Base-by-base conservation (phyloP, 2,113 vertebrate genomes). In the Muntiacus muntjak region DNA sequence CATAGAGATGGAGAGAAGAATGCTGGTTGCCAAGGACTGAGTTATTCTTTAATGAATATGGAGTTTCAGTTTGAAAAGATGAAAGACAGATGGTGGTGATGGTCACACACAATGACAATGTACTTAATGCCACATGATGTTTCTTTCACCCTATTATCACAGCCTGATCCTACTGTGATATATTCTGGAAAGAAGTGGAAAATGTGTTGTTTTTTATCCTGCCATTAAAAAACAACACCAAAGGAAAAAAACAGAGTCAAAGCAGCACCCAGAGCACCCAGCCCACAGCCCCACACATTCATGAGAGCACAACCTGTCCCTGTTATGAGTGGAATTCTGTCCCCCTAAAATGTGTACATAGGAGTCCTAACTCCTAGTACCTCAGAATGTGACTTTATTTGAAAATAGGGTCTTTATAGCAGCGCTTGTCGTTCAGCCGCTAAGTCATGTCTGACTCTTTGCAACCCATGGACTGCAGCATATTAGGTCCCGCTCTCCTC, bases 211-310 rank as follows among this genome's bases (percentile, higher is more conserved):
- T 26, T 43, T 76, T 76, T 76, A 50, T 43, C 6, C 25, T 84
- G 23, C 17, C 47, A 67, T 40, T 33, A 40, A 40, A 92, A 78
- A 60, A 71, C 7, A 78, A 2, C 45, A 83, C 12, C 81, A 55
- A 28, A 36, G 25, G 19, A 5, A n/a, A 47, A 87, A 71, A 57
- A 2, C 21, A 33, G 43, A 30, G 12, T 6, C 55, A 76, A 76
- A 90, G 58, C 33, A 50, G 79, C 47, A 71, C 1, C 25, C 57
- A 58, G 67, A 79, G 36, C 3, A 0, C 45, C 47, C 55, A 50
- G 40, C 30, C 79, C 14, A 74, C 4, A 6, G 21, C 7, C 7
- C 26, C 0, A 0, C 2, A 47, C 47, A 9, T n/a, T 43, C 60
- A 15, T 0, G 0, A 36, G 43, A 58, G 47, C 2, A 21, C 54